Conservation (phyloP, 2,888 invertebrate species). For the Ptychoptera contaminata region DNA sequence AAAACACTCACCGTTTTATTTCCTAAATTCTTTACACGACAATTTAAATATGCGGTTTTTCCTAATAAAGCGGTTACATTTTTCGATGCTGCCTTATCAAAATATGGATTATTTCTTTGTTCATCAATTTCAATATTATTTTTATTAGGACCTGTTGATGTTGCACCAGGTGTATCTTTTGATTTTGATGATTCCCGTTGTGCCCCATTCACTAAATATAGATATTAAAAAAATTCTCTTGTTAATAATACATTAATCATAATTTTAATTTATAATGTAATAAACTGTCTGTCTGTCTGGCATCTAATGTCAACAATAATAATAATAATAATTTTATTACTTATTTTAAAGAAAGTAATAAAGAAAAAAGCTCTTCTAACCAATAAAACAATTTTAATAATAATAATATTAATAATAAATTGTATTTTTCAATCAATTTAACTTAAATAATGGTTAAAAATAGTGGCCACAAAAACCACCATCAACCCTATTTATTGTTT, state of each 20-base stretch:
- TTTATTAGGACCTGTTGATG: conserved; percentile 9
- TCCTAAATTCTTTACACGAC: conserved; percentile 77
- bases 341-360: too few relatives aligned
- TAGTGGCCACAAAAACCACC: too few relatives aligned
- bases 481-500: too few relatives aligned
- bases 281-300: too few relatives aligned
- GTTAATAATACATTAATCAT: too few relatives aligned
- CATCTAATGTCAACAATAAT: too few relatives aligned
- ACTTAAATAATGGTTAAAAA: too few relatives aligned
- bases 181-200: conserved; percentile 27
- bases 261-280: not conserved
- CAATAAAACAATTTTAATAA: too few relatives aligned
- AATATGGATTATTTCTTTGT: conserved; percentile 46
- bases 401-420: too few relatives aligned
- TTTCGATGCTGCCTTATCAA: conserved; percentile 56
- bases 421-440: too few relatives aligned
- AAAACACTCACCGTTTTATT: conserved; percentile 67
- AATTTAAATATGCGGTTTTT: conserved; percentile 79
- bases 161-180: conserved; percentile 18
- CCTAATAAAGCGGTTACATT: conserved; percentile 70
- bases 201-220: conserved; percentile 21
- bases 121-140: conserved; percentile 25
- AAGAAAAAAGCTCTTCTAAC: too few relatives aligned
- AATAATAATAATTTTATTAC: too few relatives aligned
- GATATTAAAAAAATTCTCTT: not conserved